Evolutionary conservation across 2,797 vertebrate genomes (phyloP).

Genomic region (Artibeus jamaicensis): DNA sequence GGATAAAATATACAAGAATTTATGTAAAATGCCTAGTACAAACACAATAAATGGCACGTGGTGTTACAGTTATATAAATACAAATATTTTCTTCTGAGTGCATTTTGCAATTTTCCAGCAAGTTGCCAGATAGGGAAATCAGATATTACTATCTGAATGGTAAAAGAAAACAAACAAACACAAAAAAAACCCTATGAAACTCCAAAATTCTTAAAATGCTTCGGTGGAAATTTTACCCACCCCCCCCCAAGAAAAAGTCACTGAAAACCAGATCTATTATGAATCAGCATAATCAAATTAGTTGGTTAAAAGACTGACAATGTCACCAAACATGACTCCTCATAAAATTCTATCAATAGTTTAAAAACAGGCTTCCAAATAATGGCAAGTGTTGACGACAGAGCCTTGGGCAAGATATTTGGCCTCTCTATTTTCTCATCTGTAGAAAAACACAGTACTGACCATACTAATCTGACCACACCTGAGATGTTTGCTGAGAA

Average conservation of each 20-base stretch:
- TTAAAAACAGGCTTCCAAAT: not conserved
- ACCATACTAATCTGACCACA: not conserved
- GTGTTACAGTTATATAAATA: not conserved
- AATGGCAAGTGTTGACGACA: not conserved
- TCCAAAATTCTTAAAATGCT: not conserved
- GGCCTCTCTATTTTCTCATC: not conserved
- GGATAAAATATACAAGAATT: not conserved
- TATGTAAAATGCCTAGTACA: not conserved
- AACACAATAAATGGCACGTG: not conserved
- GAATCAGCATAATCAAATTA: not conserved
- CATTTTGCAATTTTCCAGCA: not conserved
- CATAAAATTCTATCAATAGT: not conserved
- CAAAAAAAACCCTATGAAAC: not conserved
- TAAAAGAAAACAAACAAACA: not conserved
- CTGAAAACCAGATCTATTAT: not conserved
- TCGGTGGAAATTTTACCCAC: not conserved
- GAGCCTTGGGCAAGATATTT: not conserved
- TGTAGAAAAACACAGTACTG: not conserved
- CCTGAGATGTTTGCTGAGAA: not conserved
- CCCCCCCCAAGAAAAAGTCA: not conserved
- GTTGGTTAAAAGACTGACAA: not conserved
- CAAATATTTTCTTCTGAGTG: not conserved
- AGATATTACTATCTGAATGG: not conserved
- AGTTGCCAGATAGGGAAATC: not conserved
- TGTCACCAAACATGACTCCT: not conserved